Percentiles rank a stretch among this genome's conserved stretches.
Evolutionary conservation across 53 echinoderm and acorn worm genomes (phyloP).

Genomic region (Zoroaster sp.): DNA sequence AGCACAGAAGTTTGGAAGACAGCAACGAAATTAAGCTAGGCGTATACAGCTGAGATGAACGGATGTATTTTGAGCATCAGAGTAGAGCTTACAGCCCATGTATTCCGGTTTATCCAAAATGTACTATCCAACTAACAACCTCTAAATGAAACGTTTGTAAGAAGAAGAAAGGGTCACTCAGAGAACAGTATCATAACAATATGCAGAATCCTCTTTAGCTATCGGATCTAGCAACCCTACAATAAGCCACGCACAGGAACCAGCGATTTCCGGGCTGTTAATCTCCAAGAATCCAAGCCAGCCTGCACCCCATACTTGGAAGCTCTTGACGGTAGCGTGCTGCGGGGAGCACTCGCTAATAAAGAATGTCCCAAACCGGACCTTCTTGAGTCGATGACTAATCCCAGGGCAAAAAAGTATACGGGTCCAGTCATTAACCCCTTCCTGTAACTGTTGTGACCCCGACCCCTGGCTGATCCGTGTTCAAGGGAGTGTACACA

Average conservation of each 20-base stretch:
- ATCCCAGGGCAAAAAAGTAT: background rate
- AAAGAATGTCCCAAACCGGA: background rate
- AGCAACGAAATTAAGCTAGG: background rate
- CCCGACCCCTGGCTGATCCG: background rate
- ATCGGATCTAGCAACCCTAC: background rate
- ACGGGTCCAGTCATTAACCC: background rate
- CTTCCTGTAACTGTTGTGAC: conserved; percentile 20
- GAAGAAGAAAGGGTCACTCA: background rate
- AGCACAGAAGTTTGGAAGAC: background rate
- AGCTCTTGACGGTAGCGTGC: background rate
- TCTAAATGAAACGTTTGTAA: background rate
- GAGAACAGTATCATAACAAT: background rate
- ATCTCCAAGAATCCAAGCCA: conserved; percentile 3
- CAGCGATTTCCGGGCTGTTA: conserved; percentile 5
- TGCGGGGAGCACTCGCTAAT: background rate
- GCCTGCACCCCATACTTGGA: background rate
- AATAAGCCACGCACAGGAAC: conserved; percentile 17
- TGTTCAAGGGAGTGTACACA: too few relatives aligned
- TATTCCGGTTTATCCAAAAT: background rate
- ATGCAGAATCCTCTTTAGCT: background rate
- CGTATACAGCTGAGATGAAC: too few relatives aligned
- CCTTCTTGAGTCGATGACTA: conserved; percentile 1
- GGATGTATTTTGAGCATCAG: too few relatives aligned
- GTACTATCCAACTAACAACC: background rate
- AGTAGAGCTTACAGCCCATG: too few relatives aligned